phyloP scores from a whole-genome alignment of 2,113 vertebrate species.

The Eidolon helvum region DNA sequence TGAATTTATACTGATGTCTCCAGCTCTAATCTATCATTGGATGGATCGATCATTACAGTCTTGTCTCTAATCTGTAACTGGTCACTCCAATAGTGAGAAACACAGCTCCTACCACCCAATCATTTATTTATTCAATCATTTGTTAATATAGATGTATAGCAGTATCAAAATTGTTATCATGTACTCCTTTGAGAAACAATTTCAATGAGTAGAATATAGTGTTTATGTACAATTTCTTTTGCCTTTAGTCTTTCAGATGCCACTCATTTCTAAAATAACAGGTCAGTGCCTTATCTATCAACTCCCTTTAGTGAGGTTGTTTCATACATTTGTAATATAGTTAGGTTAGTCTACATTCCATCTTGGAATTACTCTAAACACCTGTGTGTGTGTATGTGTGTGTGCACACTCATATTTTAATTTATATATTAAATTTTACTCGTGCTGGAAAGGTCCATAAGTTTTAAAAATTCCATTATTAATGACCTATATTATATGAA shows the following conservation, averaged over 20 bases:
- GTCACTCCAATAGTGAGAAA: background rate
- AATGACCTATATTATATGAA: background rate
- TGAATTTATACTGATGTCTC: background rate
- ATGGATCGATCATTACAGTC: background rate
- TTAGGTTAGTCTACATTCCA: background rate
- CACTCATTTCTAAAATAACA: background rate
- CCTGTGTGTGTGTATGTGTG: background rate
- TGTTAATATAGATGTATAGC: background rate
- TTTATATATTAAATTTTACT: background rate
- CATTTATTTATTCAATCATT: background rate
- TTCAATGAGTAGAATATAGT: background rate
- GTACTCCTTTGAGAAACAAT: background rate
- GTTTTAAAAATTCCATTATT: background rate
- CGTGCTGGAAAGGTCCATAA: background rate
- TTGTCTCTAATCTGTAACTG: background rate
- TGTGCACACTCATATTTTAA: background rate
- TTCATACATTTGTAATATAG: background rate
- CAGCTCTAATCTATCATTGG: background rate
- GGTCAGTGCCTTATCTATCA: background rate
- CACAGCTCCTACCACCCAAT: background rate
- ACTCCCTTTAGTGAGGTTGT: background rate
- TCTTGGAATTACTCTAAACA: background rate
- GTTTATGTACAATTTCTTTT: background rate
- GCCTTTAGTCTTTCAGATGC: background rate
- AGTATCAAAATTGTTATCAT: background rate